Evolutionary conservation across 2,797 vertebrate species (phyloP), one percentile per base, ranked within the genome.

Genomic region (Muscicapa striata): DNA sequence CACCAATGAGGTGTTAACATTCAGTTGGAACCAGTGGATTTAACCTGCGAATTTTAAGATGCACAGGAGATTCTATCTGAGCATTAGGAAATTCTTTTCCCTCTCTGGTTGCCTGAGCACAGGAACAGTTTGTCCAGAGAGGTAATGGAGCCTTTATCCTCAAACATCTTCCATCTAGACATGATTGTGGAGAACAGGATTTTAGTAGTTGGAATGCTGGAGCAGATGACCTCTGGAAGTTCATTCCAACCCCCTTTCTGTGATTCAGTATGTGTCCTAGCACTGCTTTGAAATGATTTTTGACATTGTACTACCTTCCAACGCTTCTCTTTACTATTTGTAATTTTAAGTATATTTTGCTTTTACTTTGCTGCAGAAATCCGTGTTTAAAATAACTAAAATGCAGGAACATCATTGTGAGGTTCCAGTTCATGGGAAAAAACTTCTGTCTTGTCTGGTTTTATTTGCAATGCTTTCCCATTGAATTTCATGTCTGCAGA

Each of bases 351-450:
- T 73, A 41, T 8, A 12, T 81, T 90, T 68, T 79, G 11, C 21
- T 92, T 93, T 89, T 62, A n/a, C 7, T 36, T 89, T 78, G n/a
- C 8, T 34, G 7, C 32, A 81, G 38, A 84, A 95, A 90, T 69
- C 7, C 3, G 0, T 57, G 32, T 76, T 75, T 76, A 54, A 86
- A 91, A 75, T 24, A 75, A 20, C 19, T 73, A 29, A 86, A 79
- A 66, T 59, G 3, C 8, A 73, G 59, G 41, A 79, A 73, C 11
- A 29, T 46, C 8, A 3, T 3, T 7, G 8, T 9, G 27, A 67
- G 68, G 32, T 27, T 64, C n/a, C 36, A 66, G n/a, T 54, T 80
- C 43, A 63, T 61, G 27, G 30, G 24, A 64, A 16, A 87, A 38
- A 90, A 55, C 21, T 76, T 87, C 32, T 70, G 20, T 38, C n/a